phyloP scores from a whole-genome alignment of 2,797 vertebrate species.

The Hafferia zeledoni region DNA sequence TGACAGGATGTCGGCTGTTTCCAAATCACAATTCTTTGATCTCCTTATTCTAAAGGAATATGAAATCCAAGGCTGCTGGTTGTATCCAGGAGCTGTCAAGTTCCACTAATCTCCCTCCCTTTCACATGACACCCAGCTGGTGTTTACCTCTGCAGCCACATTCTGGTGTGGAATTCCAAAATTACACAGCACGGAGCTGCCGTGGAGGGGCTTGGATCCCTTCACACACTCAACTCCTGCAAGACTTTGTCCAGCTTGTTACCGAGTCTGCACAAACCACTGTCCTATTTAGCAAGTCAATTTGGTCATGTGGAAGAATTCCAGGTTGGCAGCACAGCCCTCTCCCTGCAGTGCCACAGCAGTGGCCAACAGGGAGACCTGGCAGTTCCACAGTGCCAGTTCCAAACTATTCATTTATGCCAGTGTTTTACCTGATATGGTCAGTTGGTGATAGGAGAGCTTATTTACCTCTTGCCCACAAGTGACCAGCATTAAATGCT shows the following conservation, averaged over 20 bases:
- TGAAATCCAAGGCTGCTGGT: not conserved
- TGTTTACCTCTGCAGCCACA: not conserved
- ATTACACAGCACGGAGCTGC: accelerated
- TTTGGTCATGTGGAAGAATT: not conserved
- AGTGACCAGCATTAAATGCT: not conserved
- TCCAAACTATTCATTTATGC: not conserved
- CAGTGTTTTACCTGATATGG: not conserved
- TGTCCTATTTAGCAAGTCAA: not conserved
- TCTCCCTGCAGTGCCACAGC: not conserved
- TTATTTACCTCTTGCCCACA: not conserved
- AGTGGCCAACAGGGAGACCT: not conserved
- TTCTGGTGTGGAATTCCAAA: not conserved
- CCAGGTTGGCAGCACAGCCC: not conserved
- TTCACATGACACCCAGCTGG: slow-evolving; percentile 28
- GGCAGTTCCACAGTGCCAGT: not conserved
- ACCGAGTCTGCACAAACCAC: not conserved
- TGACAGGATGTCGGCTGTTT: not conserved
- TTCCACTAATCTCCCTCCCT: not conserved
- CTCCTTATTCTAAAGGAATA: slow-evolving; percentile 1
- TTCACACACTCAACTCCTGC: accelerated
- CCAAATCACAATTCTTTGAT: slow-evolving; percentile 20
- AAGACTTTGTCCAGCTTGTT: not conserved
- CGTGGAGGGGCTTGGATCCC: not conserved
- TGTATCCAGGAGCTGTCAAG: not conserved
- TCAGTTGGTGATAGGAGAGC: not conserved